Evolutionary conservation across 2,113 vertebrate genomes (phyloP), one percentile per base, ranked within the genome.

Genomic region (Mohoua ochrocephala): DNA sequence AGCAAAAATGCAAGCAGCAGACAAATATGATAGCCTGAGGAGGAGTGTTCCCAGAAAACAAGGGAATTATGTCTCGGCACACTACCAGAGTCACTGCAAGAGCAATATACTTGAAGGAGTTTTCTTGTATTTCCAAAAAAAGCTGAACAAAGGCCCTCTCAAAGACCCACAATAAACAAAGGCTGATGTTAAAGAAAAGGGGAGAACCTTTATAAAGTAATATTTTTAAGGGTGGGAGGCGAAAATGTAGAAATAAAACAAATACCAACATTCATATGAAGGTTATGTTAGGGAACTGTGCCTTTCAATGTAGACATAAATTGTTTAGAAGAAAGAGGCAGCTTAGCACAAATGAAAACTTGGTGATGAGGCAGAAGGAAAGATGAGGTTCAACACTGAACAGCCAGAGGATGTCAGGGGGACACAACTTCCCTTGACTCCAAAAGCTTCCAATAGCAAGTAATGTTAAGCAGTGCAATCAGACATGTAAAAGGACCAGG

Each of bases 21-120:
- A 14, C 26, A 45, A 39, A 4, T 2, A 2, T 2, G 1, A 42
- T 3, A 56, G 18, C 27, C n/a, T 68, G 59, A 5, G 1, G 13
- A 60, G 4, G 7, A 44, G 2, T 2, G 6, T 53, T 81, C 22
- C 63, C 44, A 68, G 78, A 47, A 59, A 85, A 86, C 3, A 41
- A 30, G 17, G 31, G 47, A 75, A 5, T 56, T 27, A 14, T 1
- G 0, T 53, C 11, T 64, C 8, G 1, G 37, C 24, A 41, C 50
- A 83, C 22, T 57, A 37, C 28, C 2, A 3, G 33, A 35, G 15
- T 70, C 61, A 50, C 39, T 70, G 20, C 15, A 77, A 49, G n/a
- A 21, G 26, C 28, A 31, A 39, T 23, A 45, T 2, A 63, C 22
- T 31, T 76, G 24, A 64, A 92, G 30, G 5, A 26, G 7, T 53